Conservation (phyloP, 1,140 invertebrate species). For the Periplaneta americana region DNA sequence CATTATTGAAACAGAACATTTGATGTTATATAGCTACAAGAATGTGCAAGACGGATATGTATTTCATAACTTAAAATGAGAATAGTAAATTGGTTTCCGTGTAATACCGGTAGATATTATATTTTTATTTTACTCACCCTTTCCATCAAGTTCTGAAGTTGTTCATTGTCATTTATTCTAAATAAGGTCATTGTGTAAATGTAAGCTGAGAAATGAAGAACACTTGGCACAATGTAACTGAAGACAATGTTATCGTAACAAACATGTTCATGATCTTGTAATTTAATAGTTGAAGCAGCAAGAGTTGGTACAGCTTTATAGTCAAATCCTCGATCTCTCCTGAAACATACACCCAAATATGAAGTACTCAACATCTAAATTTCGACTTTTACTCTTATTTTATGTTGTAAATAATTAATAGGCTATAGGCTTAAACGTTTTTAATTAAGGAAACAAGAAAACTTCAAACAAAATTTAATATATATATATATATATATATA, state of each 20-base stretch:
- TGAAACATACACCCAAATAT: too few species aligned
- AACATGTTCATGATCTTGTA: conserved; percentile 44
- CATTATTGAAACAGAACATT: too few species aligned
- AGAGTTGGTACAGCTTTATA: conserved; percentile 49
- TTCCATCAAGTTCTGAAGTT: conserved; percentile 85
- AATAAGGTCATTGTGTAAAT: conserved; percentile 73
- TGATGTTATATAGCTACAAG: too few species aligned
- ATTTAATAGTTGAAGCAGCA: conserved; percentile 33
- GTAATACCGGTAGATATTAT: too few species aligned
- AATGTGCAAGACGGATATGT: too few species aligned
- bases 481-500: neutral
- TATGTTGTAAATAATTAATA: too few species aligned
- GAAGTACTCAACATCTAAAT: too few species aligned
- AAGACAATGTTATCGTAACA: conserved; percentile 65
- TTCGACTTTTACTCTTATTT: too few species aligned
- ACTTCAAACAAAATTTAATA: neutral
- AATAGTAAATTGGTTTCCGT: too few species aligned
- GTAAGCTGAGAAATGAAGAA: conserved; percentile 70
- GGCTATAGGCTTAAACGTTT: too few species aligned
- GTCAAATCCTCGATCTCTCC: conserved; percentile 67
- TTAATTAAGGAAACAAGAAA: neutral
- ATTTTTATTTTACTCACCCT: conserved; percentile 64
- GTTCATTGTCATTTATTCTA: conserved; percentile 77
- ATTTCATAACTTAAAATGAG: too few species aligned
- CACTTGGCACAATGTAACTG: conserved; percentile 71